Percentiles rank a stretch among this genome's conserved stretches.
Conservation (phyloP, 2,888 invertebrate genomes). For the Drosophila bunnanda region DNA sequence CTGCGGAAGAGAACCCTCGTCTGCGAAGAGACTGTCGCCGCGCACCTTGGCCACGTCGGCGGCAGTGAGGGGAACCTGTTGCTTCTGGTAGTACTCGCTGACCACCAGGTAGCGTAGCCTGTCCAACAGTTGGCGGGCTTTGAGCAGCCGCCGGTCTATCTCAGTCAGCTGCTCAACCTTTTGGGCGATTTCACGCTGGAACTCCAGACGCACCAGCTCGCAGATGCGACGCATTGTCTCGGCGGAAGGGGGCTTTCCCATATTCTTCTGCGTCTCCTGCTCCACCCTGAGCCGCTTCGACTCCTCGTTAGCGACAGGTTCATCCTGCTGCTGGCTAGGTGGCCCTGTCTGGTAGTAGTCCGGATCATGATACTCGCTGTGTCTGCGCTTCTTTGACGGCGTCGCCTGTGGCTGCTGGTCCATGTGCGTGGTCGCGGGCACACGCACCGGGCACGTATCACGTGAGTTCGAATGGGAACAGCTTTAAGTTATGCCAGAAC, state of each 20-base stretch:
- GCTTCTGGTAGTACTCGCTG: slow-evolving; percentile 87
- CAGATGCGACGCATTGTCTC: slow-evolving; percentile 81
- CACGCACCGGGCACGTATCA: slow-evolving; percentile 57
- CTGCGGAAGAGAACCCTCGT: slow-evolving; percentile 82
- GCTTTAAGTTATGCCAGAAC: slow-evolving; percentile 33
- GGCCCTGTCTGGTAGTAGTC: slow-evolving; percentile 84
- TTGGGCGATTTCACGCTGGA: slow-evolving; percentile 88
- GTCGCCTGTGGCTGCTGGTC: slow-evolving; percentile 53
- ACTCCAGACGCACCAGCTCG: slow-evolving; percentile 89
- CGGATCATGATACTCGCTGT: slow-evolving; percentile 87
- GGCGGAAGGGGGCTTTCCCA: slow-evolving; percentile 77
- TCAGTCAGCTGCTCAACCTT: slow-evolving; percentile 90
- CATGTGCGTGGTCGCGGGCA: slow-evolving; percentile 62
- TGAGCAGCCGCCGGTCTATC: slow-evolving; percentile 88
- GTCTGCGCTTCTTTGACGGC: slow-evolving; percentile 81
- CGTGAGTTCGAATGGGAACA: slow-evolving; percentile 50
- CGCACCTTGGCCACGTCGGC: slow-evolving; percentile 81
- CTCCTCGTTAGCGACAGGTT: no score
- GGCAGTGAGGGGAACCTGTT: slow-evolving; percentile 85
- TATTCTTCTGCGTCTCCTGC: slow-evolving; percentile 45
- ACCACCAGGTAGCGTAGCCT: slow-evolving; percentile 87
- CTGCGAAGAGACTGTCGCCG: slow-evolving; percentile 66
- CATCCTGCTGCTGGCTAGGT: not conserved
- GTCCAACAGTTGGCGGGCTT: slow-evolving; percentile 87
- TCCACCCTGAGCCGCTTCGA: slow-evolving; percentile 27